phyloP scores from a whole-genome alignment of 2,888 invertebrate species.

The Dusona sp. region DNA sequence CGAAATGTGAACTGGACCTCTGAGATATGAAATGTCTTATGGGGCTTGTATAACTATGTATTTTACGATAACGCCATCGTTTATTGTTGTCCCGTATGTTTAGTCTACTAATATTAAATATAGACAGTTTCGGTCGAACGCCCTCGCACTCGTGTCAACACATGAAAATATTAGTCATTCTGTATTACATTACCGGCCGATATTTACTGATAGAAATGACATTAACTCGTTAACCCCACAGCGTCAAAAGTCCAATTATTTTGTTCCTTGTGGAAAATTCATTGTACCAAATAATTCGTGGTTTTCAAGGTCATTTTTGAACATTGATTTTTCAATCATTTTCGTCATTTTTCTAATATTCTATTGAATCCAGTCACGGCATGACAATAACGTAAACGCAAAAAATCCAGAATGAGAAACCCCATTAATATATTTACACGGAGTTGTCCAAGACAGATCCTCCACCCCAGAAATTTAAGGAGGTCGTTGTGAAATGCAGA shows the following conservation, averaged over 20 bases:
- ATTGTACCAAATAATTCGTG: background rate
- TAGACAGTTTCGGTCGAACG: constrained; percentile 11
- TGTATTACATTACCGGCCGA: background rate
- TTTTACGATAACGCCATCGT: background rate
- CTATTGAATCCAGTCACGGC: too few species aligned
- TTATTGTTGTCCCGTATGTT: constrained; percentile 23
- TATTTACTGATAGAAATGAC: background rate
- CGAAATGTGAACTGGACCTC: background rate
- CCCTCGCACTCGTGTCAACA: constrained; percentile 17
- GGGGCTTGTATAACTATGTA: background rate
- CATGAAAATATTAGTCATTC: constrained; percentile 30
- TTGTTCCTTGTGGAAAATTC: background rate
- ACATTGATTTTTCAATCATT: background rate
- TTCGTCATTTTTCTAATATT: background rate
- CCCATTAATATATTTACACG: background rate
- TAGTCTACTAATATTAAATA: constrained; percentile 27
- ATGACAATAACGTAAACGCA: too few species aligned
- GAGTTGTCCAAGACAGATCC: background rate
- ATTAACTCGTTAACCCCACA: background rate
- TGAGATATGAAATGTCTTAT: background rate
- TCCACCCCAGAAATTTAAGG: background rate
- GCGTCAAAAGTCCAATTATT: background rate
- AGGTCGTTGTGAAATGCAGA: too few species aligned
- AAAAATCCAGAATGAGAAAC: background rate
- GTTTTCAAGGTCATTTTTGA: background rate